phyloP scores from a whole-genome alignment of 1,140 invertebrate species.

The Drosophila busckii region DNA sequence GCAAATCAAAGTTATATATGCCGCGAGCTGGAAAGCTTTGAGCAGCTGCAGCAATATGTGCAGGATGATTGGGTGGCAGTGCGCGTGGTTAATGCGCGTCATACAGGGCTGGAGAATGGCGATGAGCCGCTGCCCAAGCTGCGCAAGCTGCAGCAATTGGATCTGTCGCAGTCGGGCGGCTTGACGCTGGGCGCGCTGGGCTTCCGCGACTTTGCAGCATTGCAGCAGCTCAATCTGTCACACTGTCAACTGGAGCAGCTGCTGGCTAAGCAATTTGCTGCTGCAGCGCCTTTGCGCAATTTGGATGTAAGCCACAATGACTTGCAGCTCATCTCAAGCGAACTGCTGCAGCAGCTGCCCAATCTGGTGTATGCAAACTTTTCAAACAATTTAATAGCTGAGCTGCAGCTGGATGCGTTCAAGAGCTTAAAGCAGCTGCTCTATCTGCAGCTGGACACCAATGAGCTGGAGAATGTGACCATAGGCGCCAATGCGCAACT shows the following conservation, averaged over 20 bases:
- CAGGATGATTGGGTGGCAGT: conserved; percentile 29
- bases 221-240: conserved; percentile 52
- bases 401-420: conserved; percentile 40
- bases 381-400: conserved; percentile 53
- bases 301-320: conserved; percentile 61
- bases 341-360: conserved; percentile 23
- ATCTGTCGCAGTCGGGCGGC: conserved; percentile 38
- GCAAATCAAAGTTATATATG: conserved; percentile 20
- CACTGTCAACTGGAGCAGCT: conserved; percentile 36
- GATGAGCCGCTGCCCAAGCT: conserved; percentile 8
- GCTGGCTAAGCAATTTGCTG: conserved; percentile 31
- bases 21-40: conserved; percentile 48
- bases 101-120: conserved; percentile 32
- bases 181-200: conserved; percentile 36
- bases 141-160: conserved; percentile 12
- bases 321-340: conserved; percentile 25
- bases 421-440: conserved; percentile 23
- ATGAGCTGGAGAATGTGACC: conserved; percentile 49
- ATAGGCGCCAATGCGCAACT: conserved; percentile 41
- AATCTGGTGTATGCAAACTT: conserved; percentile 58
- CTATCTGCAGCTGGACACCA: conserved; percentile 51
- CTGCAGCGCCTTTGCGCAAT: conserved; percentile 16
- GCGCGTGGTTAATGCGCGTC: conserved; percentile 41
- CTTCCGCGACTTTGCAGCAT: conserved; percentile 24
- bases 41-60: conserved; percentile 35